A percentile compares a stretch with the other conserved stretches of the same genome.
Evolutionary conservation across 2,113 vertebrate species (phyloP).

Genomic region (Eidolon helvum): DNA sequence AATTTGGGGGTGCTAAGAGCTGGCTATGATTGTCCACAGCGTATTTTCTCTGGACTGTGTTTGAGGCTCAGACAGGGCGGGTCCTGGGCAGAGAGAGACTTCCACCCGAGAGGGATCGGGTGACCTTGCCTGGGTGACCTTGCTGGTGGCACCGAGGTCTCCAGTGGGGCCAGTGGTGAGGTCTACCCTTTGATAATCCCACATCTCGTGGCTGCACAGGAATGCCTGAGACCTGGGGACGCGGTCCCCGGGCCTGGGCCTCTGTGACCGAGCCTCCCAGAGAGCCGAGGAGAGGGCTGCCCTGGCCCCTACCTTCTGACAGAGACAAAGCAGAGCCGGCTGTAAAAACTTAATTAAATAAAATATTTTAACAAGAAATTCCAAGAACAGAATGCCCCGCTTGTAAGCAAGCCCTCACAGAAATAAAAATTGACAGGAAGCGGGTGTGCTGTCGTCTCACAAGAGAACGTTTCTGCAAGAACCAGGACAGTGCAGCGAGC

Average conservation of each 20-base stretch:
- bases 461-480: slow-evolving; percentile 70
- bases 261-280: slow-evolving; percentile 67
- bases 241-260: neutral
- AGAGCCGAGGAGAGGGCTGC: slow-evolving; percentile 64
- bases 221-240: neutral
- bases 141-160: neutral
- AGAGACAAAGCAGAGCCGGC: slow-evolving; percentile 83
- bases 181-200: neutral
- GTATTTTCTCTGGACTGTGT: neutral
- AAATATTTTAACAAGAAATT: slow-evolving; percentile 86
- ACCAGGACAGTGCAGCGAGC: neutral
- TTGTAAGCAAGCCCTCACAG: slow-evolving; percentile 75
- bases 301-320: slow-evolving; percentile 78
- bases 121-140: neutral
- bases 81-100: neutral
- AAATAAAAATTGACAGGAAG: slow-evolving; percentile 82
- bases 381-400: slow-evolving; percentile 84
- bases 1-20: neutral
- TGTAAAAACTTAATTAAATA: slow-evolving; percentile 86
- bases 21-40: rapidly evolving
- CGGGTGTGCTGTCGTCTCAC: slow-evolving; percentile 79
- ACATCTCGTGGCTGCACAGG: neutral
- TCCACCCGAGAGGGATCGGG: neutral
- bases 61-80: neutral
- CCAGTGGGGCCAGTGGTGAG: neutral